Conservation (phyloP, 2,888 invertebrate genomes). For the Idaea straminata region DNA sequence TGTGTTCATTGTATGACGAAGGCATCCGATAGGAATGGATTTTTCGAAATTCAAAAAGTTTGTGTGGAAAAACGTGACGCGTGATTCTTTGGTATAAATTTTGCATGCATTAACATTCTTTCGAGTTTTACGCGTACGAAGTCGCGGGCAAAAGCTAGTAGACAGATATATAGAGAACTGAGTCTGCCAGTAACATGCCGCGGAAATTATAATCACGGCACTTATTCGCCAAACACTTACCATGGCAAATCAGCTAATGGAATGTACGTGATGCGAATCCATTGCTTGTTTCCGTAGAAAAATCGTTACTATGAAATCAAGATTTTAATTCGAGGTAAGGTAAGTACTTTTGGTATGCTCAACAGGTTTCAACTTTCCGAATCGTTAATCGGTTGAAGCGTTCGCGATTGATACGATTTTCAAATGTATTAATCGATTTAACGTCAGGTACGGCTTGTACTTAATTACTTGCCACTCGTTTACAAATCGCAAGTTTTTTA, state of each 20-base stretch:
- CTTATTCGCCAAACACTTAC: slow-evolving; percentile 48
- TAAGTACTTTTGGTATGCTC: background rate
- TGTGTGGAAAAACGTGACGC: no score
- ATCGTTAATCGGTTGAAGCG: background rate
- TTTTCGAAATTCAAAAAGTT: no score
- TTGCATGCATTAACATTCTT: no score
- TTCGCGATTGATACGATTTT: background rate
- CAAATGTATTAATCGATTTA: background rate
- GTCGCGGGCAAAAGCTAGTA: no score
- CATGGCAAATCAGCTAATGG: slow-evolving; percentile 63
- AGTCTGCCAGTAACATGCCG: slow-evolving; percentile 23
- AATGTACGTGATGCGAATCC: slow-evolving; percentile 56
- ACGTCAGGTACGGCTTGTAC: background rate
- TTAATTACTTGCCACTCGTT: background rate
- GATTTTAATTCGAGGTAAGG: background rate
- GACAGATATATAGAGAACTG: slow-evolving; percentile 6
- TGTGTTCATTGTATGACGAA: no score
- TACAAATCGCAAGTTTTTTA: background rate
- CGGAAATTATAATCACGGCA: slow-evolving; percentile 37
- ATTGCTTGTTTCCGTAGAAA: background rate
- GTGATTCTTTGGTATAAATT: no score
- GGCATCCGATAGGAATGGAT: no score
- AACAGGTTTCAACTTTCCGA: background rate
- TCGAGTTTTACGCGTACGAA: no score
- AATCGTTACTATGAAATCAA: background rate